Conservation (phyloP, 2,113 vertebrate genomes). For the Etheostoma cragini region DNA sequence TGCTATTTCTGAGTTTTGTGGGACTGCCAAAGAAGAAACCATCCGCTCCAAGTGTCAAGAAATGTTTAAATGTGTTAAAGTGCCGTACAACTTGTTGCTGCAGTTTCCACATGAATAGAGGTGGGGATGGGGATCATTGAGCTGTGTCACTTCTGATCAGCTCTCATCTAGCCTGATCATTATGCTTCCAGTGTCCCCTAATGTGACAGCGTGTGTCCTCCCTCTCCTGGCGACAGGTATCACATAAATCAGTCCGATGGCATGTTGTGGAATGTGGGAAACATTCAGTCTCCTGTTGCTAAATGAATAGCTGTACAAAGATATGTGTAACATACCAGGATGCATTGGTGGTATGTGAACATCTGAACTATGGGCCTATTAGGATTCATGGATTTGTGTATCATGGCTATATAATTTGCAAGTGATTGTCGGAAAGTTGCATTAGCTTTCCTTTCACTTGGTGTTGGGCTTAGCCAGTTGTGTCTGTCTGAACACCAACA, state of each 20-base stretch:
- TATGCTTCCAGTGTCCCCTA: too few species aligned
- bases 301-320: not conserved
- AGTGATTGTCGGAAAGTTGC: too few species aligned
- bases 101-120: constrained; percentile 34
- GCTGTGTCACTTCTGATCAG: constrained; percentile 57
- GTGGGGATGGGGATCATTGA: constrained; percentile 46
- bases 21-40: constrained; percentile 1
- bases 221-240: constrained; percentile 16
- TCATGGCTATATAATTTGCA: not conserved
- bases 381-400: not conserved
- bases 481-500: not conserved
- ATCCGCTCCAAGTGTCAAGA: constrained; percentile 3
- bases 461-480: not conserved
- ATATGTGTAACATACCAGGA: not conserved
- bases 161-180: constrained; percentile 4
- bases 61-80: constrained; percentile 38
- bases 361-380: not conserved
- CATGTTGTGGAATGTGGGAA: not conserved
- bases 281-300: not conserved
- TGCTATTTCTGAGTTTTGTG: not conserved
- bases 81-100: constrained; percentile 11
- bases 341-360: not conserved
- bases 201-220: not conserved
- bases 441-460: not conserved
- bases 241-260: constrained; percentile 7